Conservation (phyloP, 2,888 invertebrate genomes). For the Pristionchus arcanus region DNA sequence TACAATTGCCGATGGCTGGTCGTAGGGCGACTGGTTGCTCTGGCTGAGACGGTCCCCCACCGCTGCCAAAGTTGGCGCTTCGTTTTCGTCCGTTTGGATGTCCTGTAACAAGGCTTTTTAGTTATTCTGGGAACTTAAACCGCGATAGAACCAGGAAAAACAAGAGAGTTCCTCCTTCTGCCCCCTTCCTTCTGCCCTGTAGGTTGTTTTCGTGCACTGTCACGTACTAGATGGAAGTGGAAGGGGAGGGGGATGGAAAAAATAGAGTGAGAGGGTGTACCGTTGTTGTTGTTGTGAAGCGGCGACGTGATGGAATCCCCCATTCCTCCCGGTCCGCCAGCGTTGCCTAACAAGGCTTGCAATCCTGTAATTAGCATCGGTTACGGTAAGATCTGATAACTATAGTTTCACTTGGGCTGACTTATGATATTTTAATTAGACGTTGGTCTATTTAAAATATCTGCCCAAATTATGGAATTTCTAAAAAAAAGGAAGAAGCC, state of each 20-base stretch:
- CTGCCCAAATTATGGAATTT: neutral
- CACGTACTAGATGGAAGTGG: neutral
- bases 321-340: neutral
- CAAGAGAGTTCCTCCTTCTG: neutral
- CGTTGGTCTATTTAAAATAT: too few species aligned
- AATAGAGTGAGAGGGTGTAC: neutral
- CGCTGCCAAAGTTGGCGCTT: slow-evolving; percentile 35
- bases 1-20: slow-evolving; percentile 57
- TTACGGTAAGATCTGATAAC: neutral
- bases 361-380: neutral
- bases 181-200: neutral
- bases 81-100: slow-evolving; percentile 29
- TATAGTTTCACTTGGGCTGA: too few species aligned
- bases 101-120: neutral
- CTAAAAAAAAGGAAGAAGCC: neutral
- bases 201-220: slow-evolving; percentile 35
- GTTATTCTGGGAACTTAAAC: neutral
- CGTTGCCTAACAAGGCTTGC: slow-evolving; percentile 5
- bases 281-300: slow-evolving; percentile 46
- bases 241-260: neutral
- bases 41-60: slow-evolving; percentile 55
- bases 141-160: neutral
- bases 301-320: slow-evolving; percentile 9
- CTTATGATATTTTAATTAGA: too few species aligned
- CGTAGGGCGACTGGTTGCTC: slow-evolving; percentile 69